These are phyloP conservation scores for Tipula unca DNA, from an alignment of 2,888 invertebrate species.

Conservation along the genomic window DNA sequence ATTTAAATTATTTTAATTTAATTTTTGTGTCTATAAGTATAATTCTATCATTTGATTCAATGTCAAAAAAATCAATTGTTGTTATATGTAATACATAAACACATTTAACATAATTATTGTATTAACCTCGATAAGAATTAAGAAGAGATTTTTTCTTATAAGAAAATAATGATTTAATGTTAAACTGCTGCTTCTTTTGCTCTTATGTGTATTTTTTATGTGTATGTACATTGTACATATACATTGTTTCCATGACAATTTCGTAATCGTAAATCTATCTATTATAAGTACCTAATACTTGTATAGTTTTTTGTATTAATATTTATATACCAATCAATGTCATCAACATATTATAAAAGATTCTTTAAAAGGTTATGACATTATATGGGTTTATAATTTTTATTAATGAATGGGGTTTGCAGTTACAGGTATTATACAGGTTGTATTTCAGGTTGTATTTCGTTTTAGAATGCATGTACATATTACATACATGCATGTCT, in stretches of 20 bases:
- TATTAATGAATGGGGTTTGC: neutral
- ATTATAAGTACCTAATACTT: neutral
- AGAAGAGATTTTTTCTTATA: neutral
- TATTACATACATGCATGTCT: too few relatives aligned
- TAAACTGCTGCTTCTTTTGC: neutral
- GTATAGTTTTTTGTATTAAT: neutral
- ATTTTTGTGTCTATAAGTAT: too few relatives aligned
- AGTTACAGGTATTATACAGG: neutral
- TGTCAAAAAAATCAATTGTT: neutral
- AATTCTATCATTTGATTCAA: neutral
- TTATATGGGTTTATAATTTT: neutral
- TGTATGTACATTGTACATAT: neutral
- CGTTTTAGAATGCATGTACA: too few relatives aligned
- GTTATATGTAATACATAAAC: neutral
- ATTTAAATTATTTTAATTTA: neutral
- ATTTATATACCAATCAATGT: neutral
- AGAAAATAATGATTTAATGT: neutral
- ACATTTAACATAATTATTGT: neutral
- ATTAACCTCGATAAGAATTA: neutral
- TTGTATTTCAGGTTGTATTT: too few relatives aligned
- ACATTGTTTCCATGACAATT: neutral
- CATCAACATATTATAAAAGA: neutral
- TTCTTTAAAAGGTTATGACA: neutral
- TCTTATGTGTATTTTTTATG: neutral
- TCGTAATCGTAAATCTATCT: neutral